Evolutionary conservation across 1,140 invertebrate genomes (phyloP).

Genomic region (Araneus ventricosus): DNA sequence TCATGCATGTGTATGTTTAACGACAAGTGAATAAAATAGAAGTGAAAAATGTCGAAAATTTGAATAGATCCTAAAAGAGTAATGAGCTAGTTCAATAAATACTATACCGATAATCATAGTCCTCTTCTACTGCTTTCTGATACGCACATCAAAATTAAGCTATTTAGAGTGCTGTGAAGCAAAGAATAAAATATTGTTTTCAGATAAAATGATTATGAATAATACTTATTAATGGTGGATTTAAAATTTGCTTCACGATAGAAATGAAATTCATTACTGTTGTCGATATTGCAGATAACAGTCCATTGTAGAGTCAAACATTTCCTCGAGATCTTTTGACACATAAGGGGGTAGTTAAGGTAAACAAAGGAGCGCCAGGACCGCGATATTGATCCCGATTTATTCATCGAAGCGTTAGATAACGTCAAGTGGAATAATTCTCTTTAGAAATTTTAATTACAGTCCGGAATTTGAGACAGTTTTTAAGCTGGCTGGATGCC

Average conservation of each 20-base stretch:
- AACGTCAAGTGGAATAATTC: conserved; percentile 48
- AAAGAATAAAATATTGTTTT: conserved; percentile 39
- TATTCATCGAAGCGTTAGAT: conserved; percentile 42
- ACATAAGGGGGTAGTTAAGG: conserved; percentile 44
- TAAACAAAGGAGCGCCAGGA: conserved; percentile 41
- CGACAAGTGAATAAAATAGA: too few species aligned
- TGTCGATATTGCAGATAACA: not conserved
- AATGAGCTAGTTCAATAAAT: too few species aligned
- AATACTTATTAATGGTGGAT: conserved; percentile 50
- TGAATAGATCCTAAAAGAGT: too few species aligned
- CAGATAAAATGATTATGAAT: conserved; percentile 1
- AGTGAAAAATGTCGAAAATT: too few species aligned
- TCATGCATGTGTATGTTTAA: too few species aligned
- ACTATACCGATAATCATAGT: too few species aligned
- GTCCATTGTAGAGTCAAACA: not conserved
- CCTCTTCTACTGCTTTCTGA: too few species aligned
- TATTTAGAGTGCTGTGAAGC: not conserved
- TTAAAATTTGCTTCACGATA: not conserved
- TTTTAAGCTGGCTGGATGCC: conserved; percentile 50
- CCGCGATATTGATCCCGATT: conserved; percentile 43
- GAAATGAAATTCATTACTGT: conserved; percentile 20
- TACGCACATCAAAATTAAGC: not conserved
- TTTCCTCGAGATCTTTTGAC: not conserved
- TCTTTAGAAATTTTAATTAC: conserved; percentile 68
- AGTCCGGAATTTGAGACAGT: conserved; percentile 39